Percentiles rank a stretch among this genome's conserved stretches.
These are phyloP conservation scores for Drosophila miranda DNA, from an alignment of 1,140 invertebrate species.

Conservation along the genomic window DNA sequence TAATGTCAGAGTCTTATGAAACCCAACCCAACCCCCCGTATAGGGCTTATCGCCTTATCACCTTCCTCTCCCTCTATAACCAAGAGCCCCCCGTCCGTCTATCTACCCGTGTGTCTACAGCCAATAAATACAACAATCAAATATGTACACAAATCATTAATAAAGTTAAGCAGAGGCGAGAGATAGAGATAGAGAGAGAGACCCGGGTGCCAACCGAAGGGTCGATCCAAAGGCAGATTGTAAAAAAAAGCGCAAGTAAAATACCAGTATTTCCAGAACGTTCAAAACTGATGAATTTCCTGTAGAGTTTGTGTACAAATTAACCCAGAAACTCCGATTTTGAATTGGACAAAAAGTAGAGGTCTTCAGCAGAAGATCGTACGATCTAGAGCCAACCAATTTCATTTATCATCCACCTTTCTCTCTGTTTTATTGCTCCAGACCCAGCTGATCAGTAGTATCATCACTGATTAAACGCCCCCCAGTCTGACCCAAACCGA, in stretches of 20 bases:
- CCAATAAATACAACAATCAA: slow-evolving; percentile 18
- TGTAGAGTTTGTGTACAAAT: too few species aligned
- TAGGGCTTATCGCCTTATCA: slow-evolving; percentile 42
- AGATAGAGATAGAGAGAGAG: slow-evolving; percentile 12
- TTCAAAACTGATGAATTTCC: slow-evolving; percentile 2
- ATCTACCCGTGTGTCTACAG: slow-evolving; percentile 14
- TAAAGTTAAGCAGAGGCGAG: slow-evolving; percentile 27
- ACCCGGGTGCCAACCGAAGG: slow-evolving; percentile 16
- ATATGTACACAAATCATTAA: slow-evolving; percentile 49
- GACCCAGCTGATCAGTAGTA: too few species aligned
- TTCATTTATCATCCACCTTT: not conserved
- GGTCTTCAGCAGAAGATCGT: too few species aligned
- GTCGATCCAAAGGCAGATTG: slow-evolving; percentile 26
- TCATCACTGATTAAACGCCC: not conserved
- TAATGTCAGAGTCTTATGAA: slow-evolving; percentile 37
- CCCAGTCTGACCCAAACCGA: slow-evolving; percentile 19
- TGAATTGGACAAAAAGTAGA: too few species aligned
- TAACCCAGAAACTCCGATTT: too few species aligned
- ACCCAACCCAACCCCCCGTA: slow-evolving; percentile 1
- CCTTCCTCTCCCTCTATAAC: slow-evolving; percentile 2
- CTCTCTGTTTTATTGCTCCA: slow-evolving; percentile 18
- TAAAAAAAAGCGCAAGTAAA: slow-evolving; percentile 65
- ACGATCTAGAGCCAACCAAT: too few species aligned
- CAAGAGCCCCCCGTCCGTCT: not conserved
- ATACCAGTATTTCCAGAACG: slow-evolving; percentile 34